Base-by-base conservation (phyloP, 2,113 vertebrate genomes). In the Ptilorrhoa leucosticta region DNA sequence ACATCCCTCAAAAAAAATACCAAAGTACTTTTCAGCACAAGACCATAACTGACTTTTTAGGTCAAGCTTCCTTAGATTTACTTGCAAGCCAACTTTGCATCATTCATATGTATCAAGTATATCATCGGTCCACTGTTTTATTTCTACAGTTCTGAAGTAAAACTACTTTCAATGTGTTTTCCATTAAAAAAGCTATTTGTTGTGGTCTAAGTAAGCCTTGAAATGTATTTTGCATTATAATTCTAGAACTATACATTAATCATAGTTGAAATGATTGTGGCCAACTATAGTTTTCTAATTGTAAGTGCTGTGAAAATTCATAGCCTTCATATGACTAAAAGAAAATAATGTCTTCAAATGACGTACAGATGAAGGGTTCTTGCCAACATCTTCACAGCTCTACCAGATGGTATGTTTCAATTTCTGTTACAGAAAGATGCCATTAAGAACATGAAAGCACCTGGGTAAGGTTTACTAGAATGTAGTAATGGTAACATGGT, bases 1-100 rank as follows among this genome's bases (percentile, higher is more conserved):
- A 13, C 6, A 4, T 54, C 12, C 9, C 14, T 24, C 15, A 0
- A 2, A 27, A 27, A 69, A 63, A 33, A 30, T 15, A 3, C 1
- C 9, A 12, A 81, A 83, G 3, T 22, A 28, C 19, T 89, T 81
- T 56, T 87, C 39, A 54, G 16, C 7, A 65, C n/a, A 60, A 48
- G 26, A 48, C 7, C n/a, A 15, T 76, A 72, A 61, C 17, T 60
- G 30, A 35, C 7, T 61, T 91, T 70, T 83, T 48, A 80, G 26
- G n/a, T 89, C 47, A 71, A 72, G 22, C 15, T 80, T n/a, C 26
- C 21, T 33, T 58, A 61, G 18, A 22, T 81, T 70, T 58, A 40
- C 24, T 90, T 79, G 15, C n/a, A 48, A 56, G 24, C n/a, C 64
- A 87, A 24, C 2, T 57, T 83, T 53, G 3, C 18, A 64, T 48